Conservation (phyloP, 2,888 invertebrate species). For the Geotrupes spiniger region DNA sequence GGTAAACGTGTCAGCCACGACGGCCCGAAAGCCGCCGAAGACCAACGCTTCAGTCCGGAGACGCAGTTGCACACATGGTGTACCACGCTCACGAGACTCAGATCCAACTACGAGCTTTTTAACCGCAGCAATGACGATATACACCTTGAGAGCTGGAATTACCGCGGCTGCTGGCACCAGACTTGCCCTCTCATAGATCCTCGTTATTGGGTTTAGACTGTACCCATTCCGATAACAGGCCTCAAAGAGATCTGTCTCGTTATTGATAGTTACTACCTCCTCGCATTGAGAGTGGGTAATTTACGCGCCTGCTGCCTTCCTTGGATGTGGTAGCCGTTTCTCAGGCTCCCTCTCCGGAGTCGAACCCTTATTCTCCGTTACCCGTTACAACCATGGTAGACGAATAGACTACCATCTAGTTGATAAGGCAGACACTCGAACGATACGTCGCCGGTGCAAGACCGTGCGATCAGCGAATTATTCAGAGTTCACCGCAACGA, state of each 20-base stretch:
- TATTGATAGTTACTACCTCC: slow-evolving; percentile 68
- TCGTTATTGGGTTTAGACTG: slow-evolving; percentile 49
- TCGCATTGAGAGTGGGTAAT: slow-evolving; percentile 57
- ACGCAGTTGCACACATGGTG: slow-evolving; percentile 26
- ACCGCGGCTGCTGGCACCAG: slow-evolving; percentile 71
- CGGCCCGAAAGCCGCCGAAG: slow-evolving; percentile 10
- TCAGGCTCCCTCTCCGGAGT: slow-evolving; percentile 71
- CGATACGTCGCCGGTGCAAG: slow-evolving; percentile 58
- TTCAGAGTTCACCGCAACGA: slow-evolving; percentile 15
- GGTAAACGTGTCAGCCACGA: slow-evolving; percentile 54
- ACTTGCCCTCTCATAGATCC: slow-evolving; percentile 59
- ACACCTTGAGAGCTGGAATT: slow-evolving; percentile 68
- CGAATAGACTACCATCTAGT: slow-evolving; percentile 65
- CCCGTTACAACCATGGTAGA: slow-evolving; percentile 67
- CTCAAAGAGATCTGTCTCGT: slow-evolving; percentile 60
- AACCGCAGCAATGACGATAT: slow-evolving; percentile 71
- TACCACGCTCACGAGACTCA: slow-evolving; percentile 23
- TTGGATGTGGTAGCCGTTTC: slow-evolving; percentile 69
- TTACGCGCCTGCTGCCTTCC: slow-evolving; percentile 71
- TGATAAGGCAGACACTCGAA: slow-evolving; percentile 68
- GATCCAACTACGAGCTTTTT: slow-evolving; percentile 46
- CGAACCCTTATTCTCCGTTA: slow-evolving; percentile 74
- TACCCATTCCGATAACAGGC: slow-evolving; percentile 56
- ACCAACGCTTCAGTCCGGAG: slow-evolving; percentile 19
- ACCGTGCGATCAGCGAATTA: slow-evolving; percentile 42